Base-by-base conservation (phyloP, 1,140 invertebrate species). In the Musca domestica region DNA sequence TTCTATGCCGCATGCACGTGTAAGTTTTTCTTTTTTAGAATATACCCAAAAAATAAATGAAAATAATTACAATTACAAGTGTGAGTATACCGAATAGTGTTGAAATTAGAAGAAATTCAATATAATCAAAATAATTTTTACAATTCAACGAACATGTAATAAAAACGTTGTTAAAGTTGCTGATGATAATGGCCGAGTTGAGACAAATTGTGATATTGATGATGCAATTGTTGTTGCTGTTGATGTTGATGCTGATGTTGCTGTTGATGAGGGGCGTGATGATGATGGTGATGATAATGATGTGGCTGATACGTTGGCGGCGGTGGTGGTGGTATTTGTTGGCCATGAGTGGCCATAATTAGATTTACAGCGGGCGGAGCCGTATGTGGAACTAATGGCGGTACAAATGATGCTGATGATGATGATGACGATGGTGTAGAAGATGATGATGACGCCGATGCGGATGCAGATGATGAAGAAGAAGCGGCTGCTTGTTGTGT, bases 131-230 rank as follows among this genome's bases (percentile, higher is more conserved):
- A 61, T 61, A 61, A 34, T 34, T 61, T 30, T 61, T 61, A 61
- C 56, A 61, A 34, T 61, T 61, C 56, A 61, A 61, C 30, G 56
- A 41, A 17, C 56, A 61, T 34, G 56, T 61, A 61, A 61, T 61
- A 67, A 76, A 72, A 68, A 74, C 75, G 75, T 77, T 76, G 76
- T 78, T 78, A 78, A 77, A 78, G 76, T 71, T 78, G 76, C 72
- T 78, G 76, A 74, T 78, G 76, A 71, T 77, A 78, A 17, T 76
- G 76, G 72, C 76, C 76, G 52, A 77, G 17, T 51, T 63, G 58
- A 41, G 58, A 52, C 61, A 51, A 41, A 63, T 64, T 58, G 49
- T 64, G 47, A 34, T 64, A 19, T 27, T 67, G 52, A 48, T 63
- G 58, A 22, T 68, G 58, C 12, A 17, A 25, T 17, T 61, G 54